Evolutionary conservation across 1,140 invertebrate genomes (phyloP), one percentile per base, ranked within the genome.

Genomic region (Sitodiplosis mosellana): DNA sequence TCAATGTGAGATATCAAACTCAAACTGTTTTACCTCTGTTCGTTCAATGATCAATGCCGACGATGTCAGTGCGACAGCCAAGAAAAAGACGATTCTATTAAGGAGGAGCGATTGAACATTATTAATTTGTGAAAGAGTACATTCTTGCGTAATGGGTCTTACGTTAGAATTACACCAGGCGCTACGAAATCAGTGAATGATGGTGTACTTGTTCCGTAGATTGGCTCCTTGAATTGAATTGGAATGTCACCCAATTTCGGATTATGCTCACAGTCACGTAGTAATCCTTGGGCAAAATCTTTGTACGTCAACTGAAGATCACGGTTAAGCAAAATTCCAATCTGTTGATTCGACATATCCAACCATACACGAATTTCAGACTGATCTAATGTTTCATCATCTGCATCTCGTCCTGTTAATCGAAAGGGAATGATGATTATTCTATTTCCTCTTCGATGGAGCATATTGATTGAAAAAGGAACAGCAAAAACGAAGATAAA

Each of bases 181-280:
- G 90, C 89, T 52, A 93, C 91, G 65, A 95, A 96, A 65, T 94
- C 86, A 2, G 87, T 92, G 59, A 94, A 94, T 49, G 84, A 88
- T 18, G 89, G 87, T 55, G 84, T 74, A 54, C 74, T 77, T 20
- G 78, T 77, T 45, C 90, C 91, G 65, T 94, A 95, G 54, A 96
- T 80, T 5, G 88, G 87, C 12, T 85, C 73, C 53, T 73, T 75
- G 62, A 83, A 82, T 57, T 84, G 78, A 52, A 89, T 81, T 5
- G 86, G 86, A 41, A 88, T 77, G 59, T 85, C 81, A 34, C 82
- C 83, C 20, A 87, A 66, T 58, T 83, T 83, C 14, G 78, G 74
- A 67, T 88, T 83, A 60, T 82, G 74, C 5, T 78, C 70, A 57
- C 85, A 89, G 19, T 73, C 69, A 2, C 69, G 60, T 1, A 89